Conservation (phyloP, 2,888 invertebrate species). For the Andrena bucephala region DNA sequence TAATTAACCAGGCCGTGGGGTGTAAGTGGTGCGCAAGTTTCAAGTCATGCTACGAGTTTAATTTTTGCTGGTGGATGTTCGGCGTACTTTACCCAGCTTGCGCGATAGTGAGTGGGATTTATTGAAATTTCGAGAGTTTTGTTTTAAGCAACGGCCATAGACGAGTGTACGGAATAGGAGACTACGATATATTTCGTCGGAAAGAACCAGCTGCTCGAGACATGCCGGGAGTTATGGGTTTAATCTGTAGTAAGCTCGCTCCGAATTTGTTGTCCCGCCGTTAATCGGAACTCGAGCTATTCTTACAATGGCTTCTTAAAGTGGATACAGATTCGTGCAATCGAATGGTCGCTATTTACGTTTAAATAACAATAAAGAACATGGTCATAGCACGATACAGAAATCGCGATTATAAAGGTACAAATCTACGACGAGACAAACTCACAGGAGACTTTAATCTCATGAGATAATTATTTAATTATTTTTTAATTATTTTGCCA, state of each 20-base stretch:
- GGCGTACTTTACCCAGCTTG: neutral
- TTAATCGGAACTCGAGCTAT: slow-evolving; percentile 31
- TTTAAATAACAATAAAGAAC: neutral
- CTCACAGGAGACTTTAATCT: too few relatives aligned
- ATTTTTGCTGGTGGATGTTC: neutral
- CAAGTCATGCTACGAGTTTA: neutral
- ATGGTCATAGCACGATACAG: too few relatives aligned
- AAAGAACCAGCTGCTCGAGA: slow-evolving; percentile 66
- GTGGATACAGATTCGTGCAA: slow-evolving; percentile 8
- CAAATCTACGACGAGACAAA: too few relatives aligned
- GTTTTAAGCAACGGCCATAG: slow-evolving; percentile 43
- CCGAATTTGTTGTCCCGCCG: slow-evolving; percentile 59
- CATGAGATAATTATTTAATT: too few relatives aligned
- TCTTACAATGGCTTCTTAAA: slow-evolving; percentile 8
- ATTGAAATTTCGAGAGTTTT: slow-evolving; percentile 59
- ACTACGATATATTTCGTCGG: slow-evolving; percentile 57
- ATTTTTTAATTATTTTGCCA: too few relatives aligned
- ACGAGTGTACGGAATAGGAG: slow-evolving; percentile 53
- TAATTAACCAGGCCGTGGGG: too few relatives aligned
- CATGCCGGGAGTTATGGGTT: slow-evolving; percentile 61
- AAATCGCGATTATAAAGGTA: neutral
- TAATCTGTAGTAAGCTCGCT: slow-evolving; percentile 62
- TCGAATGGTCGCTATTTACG: neutral
- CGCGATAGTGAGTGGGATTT: slow-evolving; percentile 24
- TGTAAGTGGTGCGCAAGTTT: neutral